Percentiles rank a stretch among this genome's conserved stretches.
Conservation (phyloP, 1,140 invertebrate species). For the Acromyrmex heyeri region DNA sequence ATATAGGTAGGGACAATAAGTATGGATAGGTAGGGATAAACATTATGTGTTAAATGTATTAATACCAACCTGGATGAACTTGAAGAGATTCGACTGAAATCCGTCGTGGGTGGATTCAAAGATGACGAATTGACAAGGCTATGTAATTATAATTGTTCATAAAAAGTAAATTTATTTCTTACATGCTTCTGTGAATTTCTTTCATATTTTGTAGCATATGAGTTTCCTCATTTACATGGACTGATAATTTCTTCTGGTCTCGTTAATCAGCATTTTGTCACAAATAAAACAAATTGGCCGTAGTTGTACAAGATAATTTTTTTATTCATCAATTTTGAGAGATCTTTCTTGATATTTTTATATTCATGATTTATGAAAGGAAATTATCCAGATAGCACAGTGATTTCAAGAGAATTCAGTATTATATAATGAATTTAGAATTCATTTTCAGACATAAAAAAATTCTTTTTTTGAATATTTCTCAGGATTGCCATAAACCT, state of each 20-base stretch:
- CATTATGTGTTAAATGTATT: too few relatives aligned
- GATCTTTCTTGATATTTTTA: not conserved
- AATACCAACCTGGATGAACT: not conserved
- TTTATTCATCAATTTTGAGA: not conserved
- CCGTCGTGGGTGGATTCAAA: not conserved
- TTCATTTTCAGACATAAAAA: too few relatives aligned
- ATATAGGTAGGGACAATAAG: too few relatives aligned
- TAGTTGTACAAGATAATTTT: not conserved
- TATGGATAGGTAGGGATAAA: too few relatives aligned
- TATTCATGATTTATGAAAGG: not conserved
- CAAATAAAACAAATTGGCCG: not conserved
- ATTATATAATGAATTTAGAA: too few relatives aligned
- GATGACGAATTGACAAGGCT: not conserved
- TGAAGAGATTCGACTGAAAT: not conserved
- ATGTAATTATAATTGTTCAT: slow-evolving; percentile 24
- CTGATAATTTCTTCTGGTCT: not conserved
- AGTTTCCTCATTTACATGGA: not conserved
- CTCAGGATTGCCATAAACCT: too few relatives aligned
- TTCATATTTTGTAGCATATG: slow-evolving; percentile 5
- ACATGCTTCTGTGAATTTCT: slow-evolving; percentile 37
- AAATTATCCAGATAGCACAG: not conserved
- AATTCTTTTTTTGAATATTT: too few relatives aligned
- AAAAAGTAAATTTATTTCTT: slow-evolving; percentile 59
- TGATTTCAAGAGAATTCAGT: too few relatives aligned
- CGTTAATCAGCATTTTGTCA: not conserved